phyloP scores from a whole-genome alignment of 2,888 invertebrate genomes.

The Cryptocephalus moraei region DNA sequence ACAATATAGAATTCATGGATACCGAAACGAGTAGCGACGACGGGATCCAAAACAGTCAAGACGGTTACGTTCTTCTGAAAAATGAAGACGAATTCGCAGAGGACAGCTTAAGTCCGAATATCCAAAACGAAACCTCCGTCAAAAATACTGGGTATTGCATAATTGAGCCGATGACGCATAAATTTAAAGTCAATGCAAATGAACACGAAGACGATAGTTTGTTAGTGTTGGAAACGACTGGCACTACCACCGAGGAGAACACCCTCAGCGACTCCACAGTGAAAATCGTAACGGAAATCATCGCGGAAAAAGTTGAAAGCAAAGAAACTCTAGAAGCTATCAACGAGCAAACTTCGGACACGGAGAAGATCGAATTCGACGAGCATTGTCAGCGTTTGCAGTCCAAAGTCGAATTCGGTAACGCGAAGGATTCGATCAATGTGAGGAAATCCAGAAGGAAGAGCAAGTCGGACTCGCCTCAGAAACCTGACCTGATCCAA shows the following conservation, averaged over 20 bases:
- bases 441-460: slow-evolving; percentile 47
- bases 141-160: slow-evolving; percentile 34
- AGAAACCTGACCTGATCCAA: slow-evolving; percentile 32
- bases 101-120: slow-evolving; percentile 32
- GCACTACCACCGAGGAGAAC: slow-evolving; percentile 52
- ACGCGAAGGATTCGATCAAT: slow-evolving; percentile 58
- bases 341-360: slow-evolving; percentile 11
- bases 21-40: slow-evolving; percentile 67
- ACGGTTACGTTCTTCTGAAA: slow-evolving; percentile 58
- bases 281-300: slow-evolving; percentile 32
- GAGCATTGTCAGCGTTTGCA: slow-evolving; percentile 57
- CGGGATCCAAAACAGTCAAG: slow-evolving; percentile 47
- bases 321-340: not conserved
- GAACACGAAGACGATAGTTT: slow-evolving; percentile 50
- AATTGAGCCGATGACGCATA: slow-evolving; percentile 6
- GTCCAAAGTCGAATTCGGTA: slow-evolving; percentile 59
- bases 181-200: slow-evolving; percentile 3
- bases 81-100: slow-evolving; percentile 38
- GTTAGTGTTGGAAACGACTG: slow-evolving; percentile 43
- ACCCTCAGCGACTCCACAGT: slow-evolving; percentile 38
- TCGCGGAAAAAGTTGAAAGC: slow-evolving; percentile 7
- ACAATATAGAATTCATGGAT: slow-evolving; percentile 79
- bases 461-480: slow-evolving; percentile 31
- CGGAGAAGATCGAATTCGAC: slow-evolving; percentile 38
- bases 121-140: slow-evolving; percentile 20